Percentiles rank a stretch among this genome's conserved stretches.
Evolutionary conservation across 2,113 vertebrate genomes (phyloP).

Genomic region (Callithrix jacchus): DNA sequence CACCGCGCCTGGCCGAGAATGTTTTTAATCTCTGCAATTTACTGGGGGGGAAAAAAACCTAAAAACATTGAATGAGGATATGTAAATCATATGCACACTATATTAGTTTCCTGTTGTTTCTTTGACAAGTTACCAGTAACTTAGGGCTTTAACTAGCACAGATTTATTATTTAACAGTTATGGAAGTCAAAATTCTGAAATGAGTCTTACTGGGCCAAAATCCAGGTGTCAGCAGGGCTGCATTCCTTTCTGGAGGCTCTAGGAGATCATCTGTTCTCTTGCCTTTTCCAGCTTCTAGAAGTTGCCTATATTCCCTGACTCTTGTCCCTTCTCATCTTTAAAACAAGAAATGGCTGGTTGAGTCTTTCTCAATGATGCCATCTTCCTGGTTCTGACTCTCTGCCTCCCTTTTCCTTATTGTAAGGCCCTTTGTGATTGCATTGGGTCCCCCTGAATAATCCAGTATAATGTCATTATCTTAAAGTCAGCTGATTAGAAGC

Average conservation of each 20-base stretch:
- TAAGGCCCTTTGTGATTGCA: neutral
- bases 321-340: neutral
- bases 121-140: neutral
- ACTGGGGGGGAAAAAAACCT: neutral
- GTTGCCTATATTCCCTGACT: neutral
- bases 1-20: too few relatives aligned
- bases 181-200: neutral
- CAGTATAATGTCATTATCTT: neutral
- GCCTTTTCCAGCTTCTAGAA: neutral
- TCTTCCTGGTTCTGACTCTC: neutral
- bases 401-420: neutral
- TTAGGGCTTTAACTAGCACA: neutral
- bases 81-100: neutral
- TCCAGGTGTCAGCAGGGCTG: neutral
- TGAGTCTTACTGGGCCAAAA: neutral
- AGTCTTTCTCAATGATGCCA: neutral
- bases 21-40: neutral
- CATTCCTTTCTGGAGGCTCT: neutral
- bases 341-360: rapidly evolving
- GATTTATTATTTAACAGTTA: neutral
- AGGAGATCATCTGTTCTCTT: neutral
- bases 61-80: neutral
- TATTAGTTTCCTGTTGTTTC: neutral
- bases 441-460: neutral
- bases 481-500: neutral